These are phyloP conservation scores for Notarius lentiginosus DNA, from an alignment of 2,113 vertebrate genomes.

Conservation along the genomic window DNA sequence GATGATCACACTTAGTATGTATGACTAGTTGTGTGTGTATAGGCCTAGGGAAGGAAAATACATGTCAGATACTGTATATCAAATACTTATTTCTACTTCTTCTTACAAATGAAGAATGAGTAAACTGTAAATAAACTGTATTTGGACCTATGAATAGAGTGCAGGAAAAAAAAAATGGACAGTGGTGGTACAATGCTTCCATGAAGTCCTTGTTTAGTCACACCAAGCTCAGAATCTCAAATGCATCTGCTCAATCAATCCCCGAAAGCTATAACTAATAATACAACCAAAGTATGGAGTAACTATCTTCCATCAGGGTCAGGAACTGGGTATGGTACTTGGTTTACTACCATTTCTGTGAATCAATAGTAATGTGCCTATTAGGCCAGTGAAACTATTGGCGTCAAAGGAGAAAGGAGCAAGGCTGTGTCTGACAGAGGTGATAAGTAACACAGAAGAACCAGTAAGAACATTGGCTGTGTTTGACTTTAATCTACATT, in stretches of 20 bases:
- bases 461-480: neutral
- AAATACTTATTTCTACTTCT: neutral
- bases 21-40: slow-evolving; percentile 22
- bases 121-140: neutral
- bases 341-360: slow-evolving; percentile 13
- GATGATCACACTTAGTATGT: neutral
- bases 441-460: slow-evolving; percentile 29
- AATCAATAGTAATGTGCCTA: slow-evolving; percentile 41
- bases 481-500: slow-evolving; percentile 23
- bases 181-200: neutral
- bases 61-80: neutral
- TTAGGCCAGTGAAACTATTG: slow-evolving; percentile 15
- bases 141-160: neutral
- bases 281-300: neutral
- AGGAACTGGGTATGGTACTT: slow-evolving; percentile 27
- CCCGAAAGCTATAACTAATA: slow-evolving; percentile 21
- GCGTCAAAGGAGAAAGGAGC: slow-evolving; percentile 12
- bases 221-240: slow-evolving; percentile 15
- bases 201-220: neutral
- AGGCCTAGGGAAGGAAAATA: slow-evolving; percentile 21
- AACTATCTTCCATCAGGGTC: neutral
- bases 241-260: neutral
- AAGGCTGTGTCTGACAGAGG: slow-evolving; percentile 44
- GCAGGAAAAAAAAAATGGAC: neutral
- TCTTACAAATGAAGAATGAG: neutral